Conservation (phyloP, 2,888 invertebrate genomes). For the Tuberolachnus salignus region DNA sequence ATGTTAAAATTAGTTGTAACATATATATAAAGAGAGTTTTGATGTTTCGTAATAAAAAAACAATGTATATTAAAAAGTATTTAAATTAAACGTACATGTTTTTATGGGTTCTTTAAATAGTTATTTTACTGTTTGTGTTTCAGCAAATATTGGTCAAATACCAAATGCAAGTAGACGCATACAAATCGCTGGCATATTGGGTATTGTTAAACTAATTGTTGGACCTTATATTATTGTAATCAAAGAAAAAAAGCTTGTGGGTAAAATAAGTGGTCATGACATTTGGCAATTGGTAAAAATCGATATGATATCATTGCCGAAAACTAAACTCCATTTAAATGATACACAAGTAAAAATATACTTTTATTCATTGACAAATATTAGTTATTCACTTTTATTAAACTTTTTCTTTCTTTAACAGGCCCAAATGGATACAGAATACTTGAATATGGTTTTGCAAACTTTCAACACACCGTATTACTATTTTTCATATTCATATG, state of each 20-base stretch:
- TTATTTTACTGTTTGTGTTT: constrained; percentile 58
- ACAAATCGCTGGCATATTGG: constrained; percentile 83
- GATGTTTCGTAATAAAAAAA: too few species aligned
- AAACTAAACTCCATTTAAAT: constrained; percentile 82
- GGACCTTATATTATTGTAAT: constrained; percentile 89
- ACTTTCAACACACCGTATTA: constrained; percentile 84
- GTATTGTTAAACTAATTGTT: constrained; percentile 81
- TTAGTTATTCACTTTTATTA: not conserved
- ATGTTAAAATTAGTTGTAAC: too few species aligned
- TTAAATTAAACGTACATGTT: too few species aligned
- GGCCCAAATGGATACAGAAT: constrained; percentile 81
- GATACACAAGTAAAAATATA: constrained; percentile 71
- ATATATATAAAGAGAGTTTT: too few species aligned
- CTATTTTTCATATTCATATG: constrained; percentile 94
- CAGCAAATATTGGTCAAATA: constrained; percentile 69
- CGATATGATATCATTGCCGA: constrained; percentile 85
- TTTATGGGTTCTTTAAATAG: constrained; percentile 16
- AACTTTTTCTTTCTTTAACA: constrained; percentile 62
- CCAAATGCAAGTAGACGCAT: constrained; percentile 68
- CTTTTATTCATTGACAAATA: not conserved
- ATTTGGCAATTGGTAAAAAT: constrained; percentile 79
- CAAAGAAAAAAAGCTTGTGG: constrained; percentile 81
- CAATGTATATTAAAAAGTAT: too few species aligned
- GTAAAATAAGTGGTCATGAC: constrained; percentile 79
- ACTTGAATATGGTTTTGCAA: constrained; percentile 82